These are phyloP conservation scores for Apogon talboti DNA, from an alignment of 2,797 vertebrate species.

Conservation along the genomic window DNA sequence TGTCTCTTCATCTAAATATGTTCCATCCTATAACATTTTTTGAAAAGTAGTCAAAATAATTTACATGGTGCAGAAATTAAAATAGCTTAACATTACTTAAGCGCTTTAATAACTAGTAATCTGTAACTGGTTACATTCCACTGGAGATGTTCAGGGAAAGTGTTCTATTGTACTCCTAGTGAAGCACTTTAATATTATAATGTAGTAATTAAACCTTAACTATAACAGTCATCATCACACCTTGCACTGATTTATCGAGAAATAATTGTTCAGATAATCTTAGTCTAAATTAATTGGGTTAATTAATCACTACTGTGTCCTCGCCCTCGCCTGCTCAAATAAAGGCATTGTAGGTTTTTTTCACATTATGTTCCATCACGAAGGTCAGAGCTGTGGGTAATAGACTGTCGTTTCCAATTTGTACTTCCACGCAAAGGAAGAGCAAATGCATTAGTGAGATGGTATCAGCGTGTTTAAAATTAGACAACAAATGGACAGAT, in stretches of 20 bases:
- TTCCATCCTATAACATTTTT: too few species aligned
- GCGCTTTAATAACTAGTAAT: too few species aligned
- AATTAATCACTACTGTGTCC: slow-evolving; percentile 80
- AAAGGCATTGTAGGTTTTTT: slow-evolving; percentile 75
- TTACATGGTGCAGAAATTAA: too few species aligned
- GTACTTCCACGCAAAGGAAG: slow-evolving; percentile 74
- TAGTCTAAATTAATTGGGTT: slow-evolving; percentile 84
- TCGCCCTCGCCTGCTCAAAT: slow-evolving; percentile 56
- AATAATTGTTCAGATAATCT: slow-evolving; percentile 85
- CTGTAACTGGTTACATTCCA: too few species aligned
- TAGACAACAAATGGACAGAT: slow-evolving; percentile 74
- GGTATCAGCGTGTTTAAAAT: slow-evolving; percentile 75
- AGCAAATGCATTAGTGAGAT: slow-evolving; percentile 73
- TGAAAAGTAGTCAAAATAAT: too few species aligned
- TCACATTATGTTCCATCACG: slow-evolving; percentile 75
- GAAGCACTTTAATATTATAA: slow-evolving; percentile 59
- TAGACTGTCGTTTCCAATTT: slow-evolving; percentile 81
- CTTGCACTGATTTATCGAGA: slow-evolving; percentile 80
- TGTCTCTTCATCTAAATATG: too few species aligned
- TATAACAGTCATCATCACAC: slow-evolving; percentile 72
- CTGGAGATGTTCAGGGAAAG: slow-evolving; percentile 21
- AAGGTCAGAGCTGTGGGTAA: slow-evolving; percentile 80
- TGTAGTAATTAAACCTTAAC: slow-evolving; percentile 79
- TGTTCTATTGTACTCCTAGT: slow-evolving; percentile 26
- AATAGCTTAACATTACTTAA: too few species aligned